Evolutionary conservation across 92 coral and sea anemone species (phyloP).

Genomic region (Bergia sp.): DNA sequence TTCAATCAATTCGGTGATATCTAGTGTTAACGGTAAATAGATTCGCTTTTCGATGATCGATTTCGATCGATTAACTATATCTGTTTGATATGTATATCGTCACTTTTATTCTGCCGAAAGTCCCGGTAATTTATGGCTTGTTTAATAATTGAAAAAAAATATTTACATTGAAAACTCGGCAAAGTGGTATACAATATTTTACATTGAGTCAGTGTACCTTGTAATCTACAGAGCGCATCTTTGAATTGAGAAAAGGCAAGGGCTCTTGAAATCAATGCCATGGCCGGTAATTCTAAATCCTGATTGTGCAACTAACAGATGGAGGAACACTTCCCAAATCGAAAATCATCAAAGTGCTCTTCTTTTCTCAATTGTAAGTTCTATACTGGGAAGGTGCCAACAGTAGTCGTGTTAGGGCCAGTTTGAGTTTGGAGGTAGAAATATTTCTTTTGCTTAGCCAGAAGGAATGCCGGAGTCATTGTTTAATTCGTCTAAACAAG

Average conservation of each 20-base stretch:
- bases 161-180: neutral
- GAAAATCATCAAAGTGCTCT: too few relatives aligned
- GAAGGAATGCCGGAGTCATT: neutral
- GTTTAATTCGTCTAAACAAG: neutral
- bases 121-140: neutral
- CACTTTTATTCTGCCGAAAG: neutral
- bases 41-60: too few relatives aligned
- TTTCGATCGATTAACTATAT: too few relatives aligned
- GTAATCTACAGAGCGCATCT: neutral
- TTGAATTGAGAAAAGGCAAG: neutral
- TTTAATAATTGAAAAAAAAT: too few relatives aligned
- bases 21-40: too few relatives aligned
- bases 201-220: too few relatives aligned
- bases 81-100: too few relatives aligned
- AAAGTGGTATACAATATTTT: neutral
- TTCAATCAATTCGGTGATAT: too few relatives aligned
- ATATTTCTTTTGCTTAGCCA: neutral
- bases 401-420: neutral
- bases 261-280: neutral
- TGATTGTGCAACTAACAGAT: neutral
- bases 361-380: neutral
- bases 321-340: neutral
- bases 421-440: too few relatives aligned
- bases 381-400: neutral
- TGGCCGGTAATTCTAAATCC: neutral